phyloP scores from a whole-genome alignment of 1,140 invertebrate genomes.

The Anthonomus grandis region DNA sequence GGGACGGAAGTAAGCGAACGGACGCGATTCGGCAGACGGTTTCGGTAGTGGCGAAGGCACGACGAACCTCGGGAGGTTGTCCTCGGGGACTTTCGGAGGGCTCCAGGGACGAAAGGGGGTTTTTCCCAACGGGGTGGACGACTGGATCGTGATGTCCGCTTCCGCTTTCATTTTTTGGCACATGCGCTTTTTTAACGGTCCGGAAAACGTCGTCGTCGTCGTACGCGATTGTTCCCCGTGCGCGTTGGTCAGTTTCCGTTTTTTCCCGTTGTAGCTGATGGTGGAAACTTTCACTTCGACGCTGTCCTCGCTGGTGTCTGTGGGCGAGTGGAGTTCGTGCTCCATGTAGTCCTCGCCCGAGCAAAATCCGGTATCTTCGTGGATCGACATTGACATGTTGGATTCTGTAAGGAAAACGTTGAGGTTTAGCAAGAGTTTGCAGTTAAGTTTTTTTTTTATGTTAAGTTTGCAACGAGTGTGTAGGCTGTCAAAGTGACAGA shows the following conservation, averaged over 20 bases:
- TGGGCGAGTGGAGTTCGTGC: conserved; percentile 43
- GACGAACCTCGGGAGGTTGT: conserved; percentile 1
- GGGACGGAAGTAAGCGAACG: conserved; percentile 34
- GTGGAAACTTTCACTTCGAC: conserved; percentile 64
- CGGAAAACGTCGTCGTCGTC: conserved; percentile 39
- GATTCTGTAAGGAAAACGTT: conserved; percentile 24
- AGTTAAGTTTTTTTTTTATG: neutral
- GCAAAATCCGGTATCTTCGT: conserved; percentile 64
- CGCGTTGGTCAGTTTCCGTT: conserved; percentile 52
- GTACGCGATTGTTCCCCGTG: neutral
- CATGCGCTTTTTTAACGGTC: conserved; percentile 66
- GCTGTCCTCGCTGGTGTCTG: conserved; percentile 70
- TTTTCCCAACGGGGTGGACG: conserved; percentile 10
- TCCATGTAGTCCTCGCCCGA: conserved; percentile 63
- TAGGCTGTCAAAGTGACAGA: too few species aligned
- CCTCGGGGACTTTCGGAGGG: conserved; percentile 34
- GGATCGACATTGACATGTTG: conserved; percentile 22
- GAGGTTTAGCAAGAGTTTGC: neutral
- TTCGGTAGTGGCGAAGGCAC: conserved; percentile 22
- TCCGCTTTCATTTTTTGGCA: conserved; percentile 52
- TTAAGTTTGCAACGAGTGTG: too few species aligned
- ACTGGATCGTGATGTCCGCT: conserved; percentile 18
- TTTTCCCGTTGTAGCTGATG: conserved; percentile 62
- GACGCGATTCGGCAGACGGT: conserved; percentile 6
- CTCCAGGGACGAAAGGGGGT: conserved; percentile 59